Conservation (phyloP, 2,797 vertebrate species). For the Pseudocheirus occidentalis region DNA sequence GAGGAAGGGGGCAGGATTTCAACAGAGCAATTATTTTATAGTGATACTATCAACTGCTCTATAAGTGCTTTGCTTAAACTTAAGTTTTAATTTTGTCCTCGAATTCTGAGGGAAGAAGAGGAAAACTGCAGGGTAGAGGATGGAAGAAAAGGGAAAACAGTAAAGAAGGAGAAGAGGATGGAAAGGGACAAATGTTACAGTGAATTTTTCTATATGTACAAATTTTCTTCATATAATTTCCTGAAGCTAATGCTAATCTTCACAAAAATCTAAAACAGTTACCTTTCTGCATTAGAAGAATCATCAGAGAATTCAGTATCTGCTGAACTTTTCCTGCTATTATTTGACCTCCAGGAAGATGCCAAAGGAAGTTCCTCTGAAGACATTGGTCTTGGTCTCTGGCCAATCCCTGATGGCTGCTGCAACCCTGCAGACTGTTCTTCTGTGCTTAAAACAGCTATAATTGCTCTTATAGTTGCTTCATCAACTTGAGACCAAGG, state of each 20-base stretch:
- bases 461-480: conserved; percentile 87
- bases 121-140: not conserved
- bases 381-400: conserved; percentile 90
- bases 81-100: not conserved
- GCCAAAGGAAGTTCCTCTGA: conserved; percentile 84
- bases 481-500: conserved; percentile 92
- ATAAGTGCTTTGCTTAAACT: not conserved
- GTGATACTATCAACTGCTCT: not conserved
- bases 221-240: conserved; percentile 43
- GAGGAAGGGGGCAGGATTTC: not conserved
- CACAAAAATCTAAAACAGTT: conserved; percentile 14
- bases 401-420: conserved; percentile 96
- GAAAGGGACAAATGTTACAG: not conserved
- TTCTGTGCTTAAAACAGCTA: conserved; percentile 90
- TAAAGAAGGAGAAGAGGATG: not conserved
- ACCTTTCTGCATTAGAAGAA: conserved; percentile 84
- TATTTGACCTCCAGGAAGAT: conserved; percentile 83
- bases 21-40: not conserved
- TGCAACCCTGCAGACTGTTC: conserved; percentile 91
- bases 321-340: conserved; percentile 79
- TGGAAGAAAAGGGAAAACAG: not conserved
- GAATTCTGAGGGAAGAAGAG: not conserved
- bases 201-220: not conserved
- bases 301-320: conserved; percentile 83
- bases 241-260: not conserved